A percentile compares a stretch with the other conserved stretches of the same genome.
Evolutionary conservation across 2,113 vertebrate species (phyloP).

Genomic region (Chaenogobius annularis): DNA sequence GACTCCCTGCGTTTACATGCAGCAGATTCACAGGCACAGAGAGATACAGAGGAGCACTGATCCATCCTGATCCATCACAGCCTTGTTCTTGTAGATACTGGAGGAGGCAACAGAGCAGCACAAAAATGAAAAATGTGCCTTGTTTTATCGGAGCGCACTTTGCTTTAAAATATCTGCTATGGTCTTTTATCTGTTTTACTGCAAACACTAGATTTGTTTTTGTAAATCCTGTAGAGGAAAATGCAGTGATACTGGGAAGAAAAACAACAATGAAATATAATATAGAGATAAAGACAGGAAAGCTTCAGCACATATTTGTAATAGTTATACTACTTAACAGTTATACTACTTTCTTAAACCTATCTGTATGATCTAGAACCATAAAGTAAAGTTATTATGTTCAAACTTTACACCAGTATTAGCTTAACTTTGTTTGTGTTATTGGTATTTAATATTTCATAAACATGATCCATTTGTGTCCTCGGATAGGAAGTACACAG

Average conservation of each 20-base stretch:
- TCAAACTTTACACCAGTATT: too few relatives aligned
- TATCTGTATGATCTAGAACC: too few relatives aligned
- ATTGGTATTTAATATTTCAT: too few relatives aligned
- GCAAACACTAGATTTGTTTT: not conserved
- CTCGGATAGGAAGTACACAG: too few relatives aligned
- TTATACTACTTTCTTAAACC: too few relatives aligned
- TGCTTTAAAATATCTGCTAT: slow-evolving; percentile 29
- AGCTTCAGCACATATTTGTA: not conserved
- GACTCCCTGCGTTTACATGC: not conserved
- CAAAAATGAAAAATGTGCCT: slow-evolving; percentile 40
- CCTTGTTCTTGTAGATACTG: slow-evolving; percentile 37
- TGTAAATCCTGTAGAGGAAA: not conserved
- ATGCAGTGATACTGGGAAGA: not conserved
- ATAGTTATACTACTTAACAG: not conserved
- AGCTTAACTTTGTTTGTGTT: too few relatives aligned
- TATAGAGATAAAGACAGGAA: not conserved
- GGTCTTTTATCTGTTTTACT: not conserved
- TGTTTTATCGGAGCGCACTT: slow-evolving; percentile 35
- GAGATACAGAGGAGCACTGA: slow-evolving; percentile 42
- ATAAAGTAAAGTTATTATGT: too few relatives aligned
- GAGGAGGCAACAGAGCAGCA: slow-evolving; percentile 22
- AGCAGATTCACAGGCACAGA: slow-evolving; percentile 34
- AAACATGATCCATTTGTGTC: too few relatives aligned
- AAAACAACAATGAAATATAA: not conserved
- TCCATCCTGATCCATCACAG: not conserved